Evolutionary conservation across 2,888 invertebrate species (phyloP).

Genomic region (Myopa tessellatipennis): DNA sequence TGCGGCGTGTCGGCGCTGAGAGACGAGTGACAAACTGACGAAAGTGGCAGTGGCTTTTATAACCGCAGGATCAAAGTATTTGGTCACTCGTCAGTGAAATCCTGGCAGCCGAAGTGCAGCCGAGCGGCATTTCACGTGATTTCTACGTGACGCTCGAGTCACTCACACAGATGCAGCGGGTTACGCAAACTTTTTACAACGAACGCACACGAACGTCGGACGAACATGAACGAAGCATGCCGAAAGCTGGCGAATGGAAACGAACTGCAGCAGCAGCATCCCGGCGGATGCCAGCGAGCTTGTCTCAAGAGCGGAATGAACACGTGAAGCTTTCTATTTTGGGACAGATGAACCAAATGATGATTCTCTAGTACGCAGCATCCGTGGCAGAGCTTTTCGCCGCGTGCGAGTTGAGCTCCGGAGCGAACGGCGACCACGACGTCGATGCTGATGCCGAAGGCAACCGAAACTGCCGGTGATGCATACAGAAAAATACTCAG

Average conservation of each 20-base stretch:
- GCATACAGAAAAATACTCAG: conserved; percentile 38
- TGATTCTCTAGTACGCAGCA: conserved; percentile 39
- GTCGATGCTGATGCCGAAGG: conserved; percentile 7
- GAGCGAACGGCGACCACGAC: neutral
- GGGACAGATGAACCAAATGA: conserved; percentile 43
- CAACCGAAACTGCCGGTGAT: neutral
- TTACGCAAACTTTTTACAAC: conserved; percentile 16
- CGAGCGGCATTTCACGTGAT: conserved; percentile 26
- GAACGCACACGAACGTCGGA: conserved; percentile 36
- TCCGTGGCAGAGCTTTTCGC: conserved; percentile 40
- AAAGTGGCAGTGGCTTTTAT: neutral
- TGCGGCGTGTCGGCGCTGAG: too few species aligned
- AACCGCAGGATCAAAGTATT: neutral
- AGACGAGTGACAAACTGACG: conserved; percentile 6
- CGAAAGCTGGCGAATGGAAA: neutral
- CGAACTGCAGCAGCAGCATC: neutral
- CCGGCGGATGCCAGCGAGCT: neutral
- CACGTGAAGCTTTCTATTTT: conserved; percentile 44
- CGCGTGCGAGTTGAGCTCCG: neutral
- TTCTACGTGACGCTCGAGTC: conserved; percentile 1
- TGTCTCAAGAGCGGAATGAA: conserved; percentile 15
- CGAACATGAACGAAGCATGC: conserved; percentile 1
- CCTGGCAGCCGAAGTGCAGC: neutral
- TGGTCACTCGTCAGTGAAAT: neutral
- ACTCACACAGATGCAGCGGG: conserved; percentile 1